Evolutionary conservation across 2,888 invertebrate species (phyloP).

Genomic region (Tuta absoluta): DNA sequence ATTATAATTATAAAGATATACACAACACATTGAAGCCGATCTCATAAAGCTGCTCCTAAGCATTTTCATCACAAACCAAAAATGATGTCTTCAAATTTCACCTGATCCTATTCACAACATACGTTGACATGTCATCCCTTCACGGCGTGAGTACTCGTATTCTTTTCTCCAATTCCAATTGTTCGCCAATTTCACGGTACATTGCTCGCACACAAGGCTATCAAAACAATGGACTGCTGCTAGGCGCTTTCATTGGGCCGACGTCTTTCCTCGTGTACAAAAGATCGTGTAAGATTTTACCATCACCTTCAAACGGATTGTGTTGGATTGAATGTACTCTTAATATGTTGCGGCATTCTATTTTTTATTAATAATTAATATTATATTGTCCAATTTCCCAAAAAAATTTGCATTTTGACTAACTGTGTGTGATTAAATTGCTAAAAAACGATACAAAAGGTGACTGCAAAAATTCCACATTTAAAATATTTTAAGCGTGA

Average conservation of each 20-base stretch:
- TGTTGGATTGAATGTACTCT: not conserved
- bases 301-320: not conserved
- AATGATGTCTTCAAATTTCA: not conserved
- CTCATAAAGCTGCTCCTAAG: too few relatives aligned
- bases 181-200: constrained; percentile 35
- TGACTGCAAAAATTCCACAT: not conserved
- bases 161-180: constrained; percentile 26
- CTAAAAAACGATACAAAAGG: not conserved
- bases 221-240: constrained; percentile 26
- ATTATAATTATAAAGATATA: too few relatives aligned
- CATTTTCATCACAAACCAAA: not conserved
- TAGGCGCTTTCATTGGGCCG: constrained; percentile 14
- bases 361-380: too few relatives aligned
- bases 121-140: not conserved
- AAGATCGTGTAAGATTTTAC: too few relatives aligned
- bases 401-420: too few relatives aligned
- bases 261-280: constrained; percentile 17
- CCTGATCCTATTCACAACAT: not conserved
- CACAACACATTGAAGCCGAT: too few relatives aligned
- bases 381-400: too few relatives aligned
- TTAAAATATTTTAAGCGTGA: not conserved
- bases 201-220: constrained; percentile 30
- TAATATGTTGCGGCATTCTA: too few relatives aligned
- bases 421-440: too few relatives aligned
- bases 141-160: not conserved